These are phyloP conservation scores for Tanaodytes sp. DNA, from an alignment of 2,888 invertebrate species.

Conservation along the genomic window DNA sequence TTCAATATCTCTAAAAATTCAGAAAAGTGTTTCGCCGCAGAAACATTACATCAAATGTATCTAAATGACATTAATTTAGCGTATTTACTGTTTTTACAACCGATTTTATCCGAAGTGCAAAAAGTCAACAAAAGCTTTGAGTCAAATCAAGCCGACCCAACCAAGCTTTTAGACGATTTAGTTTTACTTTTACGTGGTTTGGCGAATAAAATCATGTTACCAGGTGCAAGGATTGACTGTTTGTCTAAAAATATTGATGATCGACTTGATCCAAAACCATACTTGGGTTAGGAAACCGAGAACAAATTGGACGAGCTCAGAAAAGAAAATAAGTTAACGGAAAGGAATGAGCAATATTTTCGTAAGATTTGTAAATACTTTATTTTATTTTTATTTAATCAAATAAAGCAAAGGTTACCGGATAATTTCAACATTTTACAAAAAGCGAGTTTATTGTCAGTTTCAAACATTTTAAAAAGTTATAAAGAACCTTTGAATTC, in stretches of 20 bases:
- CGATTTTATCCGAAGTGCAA: slow-evolving; percentile 22
- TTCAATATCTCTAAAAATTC: slow-evolving; percentile 19
- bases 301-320: slow-evolving; percentile 29
- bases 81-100: slow-evolving; percentile 18
- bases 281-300: background rate
- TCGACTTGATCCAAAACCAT: slow-evolving; percentile 1
- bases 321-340: background rate
- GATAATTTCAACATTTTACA: no score
- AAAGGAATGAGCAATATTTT: slow-evolving; percentile 26
- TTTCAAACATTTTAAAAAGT: no score
- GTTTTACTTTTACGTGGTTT: slow-evolving; percentile 12
- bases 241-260: background rate
- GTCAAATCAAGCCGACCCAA: slow-evolving; percentile 20
- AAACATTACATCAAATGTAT: slow-evolving; percentile 18
- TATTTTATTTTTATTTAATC: slow-evolving; percentile 31
- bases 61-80: slow-evolving; percentile 17
- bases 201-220: slow-evolving; percentile 17
- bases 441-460: no score
- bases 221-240: background rate
- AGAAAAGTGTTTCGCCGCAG: slow-evolving; percentile 16
- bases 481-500: no score
- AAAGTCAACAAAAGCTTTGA: slow-evolving; percentile 25
- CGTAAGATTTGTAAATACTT: slow-evolving; percentile 33
- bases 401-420: no score
- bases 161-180: slow-evolving; percentile 20